phyloP scores from a whole-genome alignment of 2,797 vertebrate species.

The Xerus rutilus region DNA sequence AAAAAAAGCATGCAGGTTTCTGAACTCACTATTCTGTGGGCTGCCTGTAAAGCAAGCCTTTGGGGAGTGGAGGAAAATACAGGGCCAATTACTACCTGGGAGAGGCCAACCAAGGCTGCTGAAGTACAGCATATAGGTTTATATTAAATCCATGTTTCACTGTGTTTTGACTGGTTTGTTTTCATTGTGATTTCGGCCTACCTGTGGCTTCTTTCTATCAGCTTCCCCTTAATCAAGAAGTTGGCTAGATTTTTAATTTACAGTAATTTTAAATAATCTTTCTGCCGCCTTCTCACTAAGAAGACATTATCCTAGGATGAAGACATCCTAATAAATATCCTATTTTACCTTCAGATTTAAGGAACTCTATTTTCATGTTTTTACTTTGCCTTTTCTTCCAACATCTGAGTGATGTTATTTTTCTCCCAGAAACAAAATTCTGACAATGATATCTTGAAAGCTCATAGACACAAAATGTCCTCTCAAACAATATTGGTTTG shows the following conservation, averaged over 20 bases:
- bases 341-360: neutral
- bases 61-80: neutral
- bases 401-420: neutral
- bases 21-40: neutral
- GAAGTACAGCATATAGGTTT: neutral
- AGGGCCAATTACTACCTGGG: neutral
- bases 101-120: neutral
- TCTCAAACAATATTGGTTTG: neutral
- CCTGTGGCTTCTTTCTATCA: neutral
- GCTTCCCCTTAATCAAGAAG: neutral
- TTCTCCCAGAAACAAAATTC: conserved; percentile 30
- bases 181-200: neutral
- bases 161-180: neutral
- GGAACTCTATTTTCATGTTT: neutral
- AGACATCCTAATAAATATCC: conserved; percentile 9
- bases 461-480: neutral
- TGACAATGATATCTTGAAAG: neutral
- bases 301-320: neutral
- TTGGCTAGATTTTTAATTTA: conserved; percentile 20
- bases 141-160: neutral
- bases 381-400: neutral
- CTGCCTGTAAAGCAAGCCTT: neutral
- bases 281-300: neutral
- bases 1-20: neutral
- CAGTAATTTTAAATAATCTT: neutral